Evolutionary conservation across 2,888 invertebrate species (phyloP).

Genomic region (Galerucella calmariensis): DNA sequence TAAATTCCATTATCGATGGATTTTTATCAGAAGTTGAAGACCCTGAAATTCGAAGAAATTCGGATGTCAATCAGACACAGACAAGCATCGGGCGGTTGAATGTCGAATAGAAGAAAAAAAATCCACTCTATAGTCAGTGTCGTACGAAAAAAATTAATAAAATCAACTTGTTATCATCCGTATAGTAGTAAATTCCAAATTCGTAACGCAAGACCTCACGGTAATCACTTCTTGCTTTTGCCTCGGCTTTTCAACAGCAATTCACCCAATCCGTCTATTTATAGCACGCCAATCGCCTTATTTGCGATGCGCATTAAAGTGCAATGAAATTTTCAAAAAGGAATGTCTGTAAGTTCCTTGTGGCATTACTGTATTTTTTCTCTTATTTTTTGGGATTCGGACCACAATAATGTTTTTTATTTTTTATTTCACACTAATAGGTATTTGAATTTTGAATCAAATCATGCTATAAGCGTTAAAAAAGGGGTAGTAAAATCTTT

Average conservation of each 20-base stretch:
- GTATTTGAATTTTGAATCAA: too few relatives aligned
- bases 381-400: too few relatives aligned
- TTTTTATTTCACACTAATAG: too few relatives aligned
- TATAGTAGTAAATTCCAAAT: slow-evolving; percentile 24
- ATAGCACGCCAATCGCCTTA: slow-evolving; percentile 29
- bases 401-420: too few relatives aligned
- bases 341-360: too few relatives aligned
- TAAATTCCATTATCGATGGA: slow-evolving; percentile 19
- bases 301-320: slow-evolving; percentile 9
- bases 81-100: slow-evolving; percentile 8
- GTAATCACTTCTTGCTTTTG: slow-evolving; percentile 27
- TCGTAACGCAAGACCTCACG: slow-evolving; percentile 32
- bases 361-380: too few relatives aligned
- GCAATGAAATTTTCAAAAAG: background rate
- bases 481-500: too few relatives aligned
- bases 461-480: too few relatives aligned
- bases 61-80: slow-evolving; percentile 24
- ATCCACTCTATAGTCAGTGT: background rate
- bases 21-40: slow-evolving; percentile 22
- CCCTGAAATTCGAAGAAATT: slow-evolving; percentile 23
- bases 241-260: slow-evolving; percentile 29
- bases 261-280: slow-evolving; percentile 35
- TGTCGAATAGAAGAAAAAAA: slow-evolving; percentile 7
- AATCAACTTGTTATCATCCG: slow-evolving; percentile 22
- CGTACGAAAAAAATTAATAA: background rate